Evolutionary conservation across 2,797 vertebrate genomes (phyloP).

Genomic region (Eptatretus atami): DNA sequence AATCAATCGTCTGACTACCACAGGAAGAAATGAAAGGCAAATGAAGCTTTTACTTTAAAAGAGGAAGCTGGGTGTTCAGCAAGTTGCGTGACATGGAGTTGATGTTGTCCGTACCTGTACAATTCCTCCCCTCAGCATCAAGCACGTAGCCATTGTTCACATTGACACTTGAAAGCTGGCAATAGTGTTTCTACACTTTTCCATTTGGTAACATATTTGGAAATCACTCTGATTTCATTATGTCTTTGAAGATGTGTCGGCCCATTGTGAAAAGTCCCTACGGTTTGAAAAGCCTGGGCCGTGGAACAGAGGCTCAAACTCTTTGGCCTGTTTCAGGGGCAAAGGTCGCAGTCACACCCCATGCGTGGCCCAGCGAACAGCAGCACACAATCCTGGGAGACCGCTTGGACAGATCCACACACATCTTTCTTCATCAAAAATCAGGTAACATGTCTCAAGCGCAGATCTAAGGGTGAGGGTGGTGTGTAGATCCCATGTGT

Average conservation of each 20-base stretch:
- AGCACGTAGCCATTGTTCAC: conserved; percentile 65
- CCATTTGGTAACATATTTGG: conserved; percentile 59
- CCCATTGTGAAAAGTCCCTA: conserved; percentile 52
- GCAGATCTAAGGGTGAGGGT: conserved; percentile 31
- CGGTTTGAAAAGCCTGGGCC: conserved; percentile 58
- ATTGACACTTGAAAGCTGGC: conserved; percentile 88
- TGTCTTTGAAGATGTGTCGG: conserved; percentile 80
- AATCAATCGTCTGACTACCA: conserved; percentile 7
- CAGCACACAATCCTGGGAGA: conserved; percentile 74
- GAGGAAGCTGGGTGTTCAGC: background rate
- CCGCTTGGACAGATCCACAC: conserved; percentile 24
- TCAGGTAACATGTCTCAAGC: conserved; percentile 53
- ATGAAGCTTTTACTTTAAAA: background rate
- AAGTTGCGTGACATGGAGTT: background rate
- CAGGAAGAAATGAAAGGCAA: conserved; percentile 7
- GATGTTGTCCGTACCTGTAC: conserved; percentile 33
- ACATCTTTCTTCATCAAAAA: conserved; percentile 63
- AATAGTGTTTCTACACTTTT: conserved; percentile 74
- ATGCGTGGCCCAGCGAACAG: conserved; percentile 67
- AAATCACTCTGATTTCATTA: conserved; percentile 96
- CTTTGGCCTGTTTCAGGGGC: conserved; percentile 30
- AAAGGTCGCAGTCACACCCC: conserved; percentile 81
- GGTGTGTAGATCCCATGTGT: no score
- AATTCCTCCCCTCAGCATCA: conserved; percentile 76
- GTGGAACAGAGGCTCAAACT: conserved; percentile 41